Evolutionary conservation across 2,113 vertebrate species (phyloP).

Genomic region (Meleagris gallopavo): DNA sequence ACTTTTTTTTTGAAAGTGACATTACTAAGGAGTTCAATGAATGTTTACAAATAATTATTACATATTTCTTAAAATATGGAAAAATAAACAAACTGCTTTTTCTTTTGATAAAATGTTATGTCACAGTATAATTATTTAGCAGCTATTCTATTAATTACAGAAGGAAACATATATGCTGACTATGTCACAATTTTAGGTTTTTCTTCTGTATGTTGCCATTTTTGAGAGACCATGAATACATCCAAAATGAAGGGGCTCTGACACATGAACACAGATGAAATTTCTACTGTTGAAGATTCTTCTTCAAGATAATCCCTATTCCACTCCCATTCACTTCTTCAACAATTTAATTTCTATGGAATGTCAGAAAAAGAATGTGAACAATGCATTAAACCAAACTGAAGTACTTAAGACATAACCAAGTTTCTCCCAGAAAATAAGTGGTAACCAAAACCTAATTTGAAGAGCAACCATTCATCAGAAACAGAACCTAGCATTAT

Average conservation of each 20-base stretch:
- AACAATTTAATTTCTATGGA: not conserved
- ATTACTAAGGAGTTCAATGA: not conserved
- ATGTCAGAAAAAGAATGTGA: not conserved
- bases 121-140: not conserved
- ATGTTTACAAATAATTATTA: not conserved
- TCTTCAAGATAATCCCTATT: not conserved
- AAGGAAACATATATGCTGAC: not conserved
- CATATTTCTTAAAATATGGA: not conserved
- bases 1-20: not conserved
- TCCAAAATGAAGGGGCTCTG: not conserved
- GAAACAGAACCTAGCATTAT: not conserved
- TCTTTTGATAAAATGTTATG: not conserved
- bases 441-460: not conserved
- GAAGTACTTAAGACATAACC: not conserved
- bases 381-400: not conserved
- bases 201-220: not conserved
- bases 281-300: fast-evolving
- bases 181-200: not conserved
- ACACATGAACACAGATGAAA: not conserved
- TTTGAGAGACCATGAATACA: not conserved
- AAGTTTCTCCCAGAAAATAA: not conserved
- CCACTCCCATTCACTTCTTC: not conserved
- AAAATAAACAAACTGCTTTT: not conserved
- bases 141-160: not conserved
- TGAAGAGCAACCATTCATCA: not conserved